Evolutionary conservation across 2,888 invertebrate species (phyloP), one percentile per base, ranked within the genome.

Genomic region (Parasteatoda lunata): DNA sequence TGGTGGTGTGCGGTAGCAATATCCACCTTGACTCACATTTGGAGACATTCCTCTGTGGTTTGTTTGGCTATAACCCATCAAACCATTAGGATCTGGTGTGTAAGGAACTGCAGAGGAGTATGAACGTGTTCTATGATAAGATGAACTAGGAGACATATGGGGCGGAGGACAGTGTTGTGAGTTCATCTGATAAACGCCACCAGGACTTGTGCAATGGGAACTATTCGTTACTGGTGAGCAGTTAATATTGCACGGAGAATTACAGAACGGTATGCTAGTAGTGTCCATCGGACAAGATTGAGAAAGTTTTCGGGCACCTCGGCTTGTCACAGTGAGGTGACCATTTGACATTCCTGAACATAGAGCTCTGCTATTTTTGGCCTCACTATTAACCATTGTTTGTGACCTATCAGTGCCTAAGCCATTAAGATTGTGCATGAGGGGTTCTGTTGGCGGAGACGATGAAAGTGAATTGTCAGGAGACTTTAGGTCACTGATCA

Each of bases 1-100:
- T 9, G 88, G 86, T 5, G 89, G 84, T 45, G 89, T 85, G 51
- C 89, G 80, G 59, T 89, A 89, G 66, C 89, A 89, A 49, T 88
- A 89, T 64, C 9, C 76, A 9, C 79, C 76, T 59, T 81, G 85
- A 59, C 79, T 83, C 9, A 88, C 79, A 15, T 64, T 80, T 4
- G 89, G 89, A 1, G 89, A 88, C 7, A 87, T 48, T 52, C 84
- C 88, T 71, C 89, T 72, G 15, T 89, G 89, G 64, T 73, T 87
- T 9, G 64, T 72, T 66, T 88, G 87, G n/a, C 75, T 72, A 59
- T 88, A 88, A 8, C 72, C 64, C 77, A 79, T 80, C 65, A 88
- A 47, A 47, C 68, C 83, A 71, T 75, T 82, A 59, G 82, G 87
- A 65, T 88, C 82, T 7, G 87, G 45, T 13, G 87, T 70, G 54